Evolutionary conservation across 2,888 invertebrate genomes (phyloP).

Genomic region (Anthophora plumipes): DNA sequence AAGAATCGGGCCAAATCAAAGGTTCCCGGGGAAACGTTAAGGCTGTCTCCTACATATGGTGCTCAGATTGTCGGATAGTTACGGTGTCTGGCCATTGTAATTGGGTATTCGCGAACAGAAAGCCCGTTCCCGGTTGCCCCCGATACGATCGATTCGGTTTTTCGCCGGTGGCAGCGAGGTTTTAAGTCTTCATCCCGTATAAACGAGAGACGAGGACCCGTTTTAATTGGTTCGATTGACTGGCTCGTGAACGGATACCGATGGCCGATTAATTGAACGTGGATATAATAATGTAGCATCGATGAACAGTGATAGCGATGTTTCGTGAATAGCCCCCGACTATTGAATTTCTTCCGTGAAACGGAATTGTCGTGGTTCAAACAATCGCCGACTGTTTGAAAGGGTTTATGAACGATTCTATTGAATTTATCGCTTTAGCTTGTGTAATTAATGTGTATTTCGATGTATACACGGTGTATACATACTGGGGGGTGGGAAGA

Average conservation of each 20-base stretch:
- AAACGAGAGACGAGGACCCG: background rate
- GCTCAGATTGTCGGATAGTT: conserved; percentile 70
- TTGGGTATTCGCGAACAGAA: conserved; percentile 63
- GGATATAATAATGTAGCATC: conserved; percentile 2
- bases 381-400: background rate
- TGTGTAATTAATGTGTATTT: background rate
- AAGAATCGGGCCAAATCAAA: conserved; percentile 72
- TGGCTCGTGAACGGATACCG: conserved; percentile 17
- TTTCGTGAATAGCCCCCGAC: conserved; percentile 5
- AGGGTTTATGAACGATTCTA: background rate
- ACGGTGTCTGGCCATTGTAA: conserved; percentile 72
- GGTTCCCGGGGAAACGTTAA: conserved; percentile 60
- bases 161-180: conserved; percentile 24
- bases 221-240: conserved; percentile 38
- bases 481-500: too few relatives aligned
- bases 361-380: background rate
- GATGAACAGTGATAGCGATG: background rate
- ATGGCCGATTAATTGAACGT: conserved; percentile 30
- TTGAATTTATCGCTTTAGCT: background rate
- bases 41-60: conserved; percentile 64
- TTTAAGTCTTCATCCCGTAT: conserved; percentile 1
- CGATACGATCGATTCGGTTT: conserved; percentile 44
- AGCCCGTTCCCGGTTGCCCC: conserved; percentile 25
- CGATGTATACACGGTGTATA: too few relatives aligned
- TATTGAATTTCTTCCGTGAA: conserved; percentile 1